A percentile compares a stretch with the other conserved stretches of the same genome.
These are phyloP conservation scores for Amphimallon solstitiale DNA, from an alignment of 2,888 invertebrate species.

Conservation along the genomic window DNA sequence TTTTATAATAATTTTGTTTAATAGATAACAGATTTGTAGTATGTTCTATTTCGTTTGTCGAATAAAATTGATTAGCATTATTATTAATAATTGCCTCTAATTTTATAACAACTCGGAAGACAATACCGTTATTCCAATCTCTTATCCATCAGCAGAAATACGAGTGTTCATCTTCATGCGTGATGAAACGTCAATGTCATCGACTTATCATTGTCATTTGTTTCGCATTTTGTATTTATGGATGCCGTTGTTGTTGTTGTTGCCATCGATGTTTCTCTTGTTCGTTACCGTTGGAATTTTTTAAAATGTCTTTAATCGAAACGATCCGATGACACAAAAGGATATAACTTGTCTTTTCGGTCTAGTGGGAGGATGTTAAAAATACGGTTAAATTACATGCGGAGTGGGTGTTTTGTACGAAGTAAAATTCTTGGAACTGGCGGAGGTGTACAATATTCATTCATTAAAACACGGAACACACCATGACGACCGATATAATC, in stretches of 20 bases:
- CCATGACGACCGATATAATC: slow-evolving; percentile 6
- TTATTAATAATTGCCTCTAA: too few relatives aligned
- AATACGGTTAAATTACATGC: slow-evolving; percentile 55
- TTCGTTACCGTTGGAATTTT: slow-evolving; percentile 5
- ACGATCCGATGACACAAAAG: slow-evolving; percentile 39
- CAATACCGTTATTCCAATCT: too few relatives aligned
- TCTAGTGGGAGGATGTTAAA: slow-evolving; percentile 54
- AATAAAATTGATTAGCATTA: too few relatives aligned
- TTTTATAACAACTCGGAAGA: too few relatives aligned
- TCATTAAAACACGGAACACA: slow-evolving; percentile 41
- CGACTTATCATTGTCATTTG: too few relatives aligned
- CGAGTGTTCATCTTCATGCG: too few relatives aligned
- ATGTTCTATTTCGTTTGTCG: too few relatives aligned
- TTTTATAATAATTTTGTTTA: too few relatives aligned
- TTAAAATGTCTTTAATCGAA: slow-evolving; percentile 17
- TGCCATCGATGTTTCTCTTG: neutral
- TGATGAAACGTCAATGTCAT: too few relatives aligned
- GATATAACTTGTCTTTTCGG: slow-evolving; percentile 40
- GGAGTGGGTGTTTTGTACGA: slow-evolving; percentile 48
- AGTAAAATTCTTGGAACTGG: slow-evolving; percentile 54
- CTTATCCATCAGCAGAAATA: too few relatives aligned
- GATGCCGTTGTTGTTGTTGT: neutral
- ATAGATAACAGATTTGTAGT: too few relatives aligned
- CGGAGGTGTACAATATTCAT: slow-evolving; percentile 52
- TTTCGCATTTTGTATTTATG: neutral